Conservation (phyloP, 1,140 invertebrate species). For the Zaprionus tsacasi region DNA sequence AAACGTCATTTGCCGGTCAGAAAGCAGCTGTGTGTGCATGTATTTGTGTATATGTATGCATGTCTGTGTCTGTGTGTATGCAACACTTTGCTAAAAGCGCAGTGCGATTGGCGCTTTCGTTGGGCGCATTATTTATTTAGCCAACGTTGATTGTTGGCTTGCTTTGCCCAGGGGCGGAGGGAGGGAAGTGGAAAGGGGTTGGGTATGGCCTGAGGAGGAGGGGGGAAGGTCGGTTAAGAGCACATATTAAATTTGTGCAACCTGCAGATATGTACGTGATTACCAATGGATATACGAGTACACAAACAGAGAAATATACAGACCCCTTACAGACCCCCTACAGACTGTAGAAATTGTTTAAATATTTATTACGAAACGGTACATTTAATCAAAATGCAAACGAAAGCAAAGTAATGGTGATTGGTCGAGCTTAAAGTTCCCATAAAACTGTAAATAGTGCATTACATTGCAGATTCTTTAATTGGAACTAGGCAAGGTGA, state of each 20-base stretch:
- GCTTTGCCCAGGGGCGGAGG: neutral
- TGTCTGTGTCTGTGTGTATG: constrained; percentile 6
- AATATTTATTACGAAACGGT: constrained; percentile 32
- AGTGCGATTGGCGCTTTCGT: constrained; percentile 25
- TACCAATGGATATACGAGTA: neutral
- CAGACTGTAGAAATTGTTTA: constrained; percentile 16
- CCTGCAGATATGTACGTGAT: constrained; percentile 1
- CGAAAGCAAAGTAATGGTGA: neutral
- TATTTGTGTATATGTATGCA: neutral
- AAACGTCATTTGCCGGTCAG: constrained; percentile 28
- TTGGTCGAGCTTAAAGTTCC: neutral
- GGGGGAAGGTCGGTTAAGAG: neutral
- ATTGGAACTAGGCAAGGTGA: neutral
- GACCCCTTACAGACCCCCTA: no score
- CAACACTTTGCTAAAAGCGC: constrained; percentile 13
- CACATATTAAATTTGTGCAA: constrained; percentile 25
- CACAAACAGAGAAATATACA: neutral
- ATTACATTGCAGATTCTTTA: neutral
- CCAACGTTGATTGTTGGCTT: constrained; percentile 33
- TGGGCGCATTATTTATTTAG: constrained; percentile 38
- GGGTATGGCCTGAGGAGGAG: no score
- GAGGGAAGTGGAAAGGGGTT: neutral
- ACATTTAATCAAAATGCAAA: constrained; percentile 20
- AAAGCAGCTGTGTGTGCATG: neutral
- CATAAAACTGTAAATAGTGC: neutral